Evolutionary conservation across 2,113 vertebrate species (phyloP), one percentile per base, ranked within the genome.

Genomic region (Platichthys stellatus): DNA sequence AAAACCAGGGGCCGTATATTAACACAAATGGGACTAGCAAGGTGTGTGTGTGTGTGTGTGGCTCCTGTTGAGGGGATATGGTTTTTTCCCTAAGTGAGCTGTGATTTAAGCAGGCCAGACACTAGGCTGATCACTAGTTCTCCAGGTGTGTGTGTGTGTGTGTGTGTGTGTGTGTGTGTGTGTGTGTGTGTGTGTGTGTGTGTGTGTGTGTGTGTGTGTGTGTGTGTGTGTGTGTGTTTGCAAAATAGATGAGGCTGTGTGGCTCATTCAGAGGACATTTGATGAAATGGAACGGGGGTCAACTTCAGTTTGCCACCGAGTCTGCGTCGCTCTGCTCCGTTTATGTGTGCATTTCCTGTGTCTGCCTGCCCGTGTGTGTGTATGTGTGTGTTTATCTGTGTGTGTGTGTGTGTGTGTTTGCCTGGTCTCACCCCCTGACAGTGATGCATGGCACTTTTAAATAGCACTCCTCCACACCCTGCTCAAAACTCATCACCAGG

Each of bases 361-460:
- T 90, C 82, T 74, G 69, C 79, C 65, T 69, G 69, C 35, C 13
- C 8, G 9, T 54, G 51, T 54, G 20, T 54, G 18, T 56, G 54
- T 28, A 3, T 28, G 26, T 28, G 26, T 28, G 26, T 4, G 26
- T 28, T 2, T 56, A 26, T 24, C 21, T 3, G 40, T 51, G 63
- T 57, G 69, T 62, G 62, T 78, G 81, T 57, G 68, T 26, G 69
- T 61, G 78, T 26, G 63, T 64, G 75, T 78, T 75, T 70, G 68
- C 35, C 35, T 20, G 47, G 58, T 74, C 81, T 67, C 69, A 76
- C 78, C 68, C 69, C 23, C 82, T 94, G 94, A 95, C 94, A 95
- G 88, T 94, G 94, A 95, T 93, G 91, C 93, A 95, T 95, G 89
- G 92, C 83, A 86, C 91, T 93, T 94, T 94, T 95, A 94, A 95